Conservation (phyloP, 2,888 invertebrate genomes). For the Herminia tarsipennalis region DNA sequence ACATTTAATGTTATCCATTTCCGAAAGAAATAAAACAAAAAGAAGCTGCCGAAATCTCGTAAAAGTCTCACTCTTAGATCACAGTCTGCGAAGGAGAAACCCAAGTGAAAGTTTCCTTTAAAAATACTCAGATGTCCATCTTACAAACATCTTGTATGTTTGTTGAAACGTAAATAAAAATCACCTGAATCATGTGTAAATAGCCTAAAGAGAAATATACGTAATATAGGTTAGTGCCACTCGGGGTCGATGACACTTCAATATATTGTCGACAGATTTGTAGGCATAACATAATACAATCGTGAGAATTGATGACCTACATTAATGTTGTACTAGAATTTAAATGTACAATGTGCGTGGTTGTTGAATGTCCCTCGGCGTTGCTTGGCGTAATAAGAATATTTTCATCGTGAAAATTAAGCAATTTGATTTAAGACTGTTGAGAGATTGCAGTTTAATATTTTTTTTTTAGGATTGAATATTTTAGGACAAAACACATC, state of each 20-base stretch:
- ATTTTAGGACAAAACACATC: too few relatives aligned
- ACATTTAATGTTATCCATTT: too few relatives aligned
- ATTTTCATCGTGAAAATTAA: neutral
- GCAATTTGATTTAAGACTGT: too few relatives aligned
- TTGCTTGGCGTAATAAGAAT: neutral
- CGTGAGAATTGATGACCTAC: constrained; percentile 56
- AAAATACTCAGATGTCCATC: neutral
- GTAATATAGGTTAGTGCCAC: constrained; percentile 39
- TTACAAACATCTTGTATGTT: neutral
- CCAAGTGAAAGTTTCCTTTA: too few relatives aligned
- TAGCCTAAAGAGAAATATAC: constrained; percentile 27
- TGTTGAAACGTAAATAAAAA: constrained; percentile 14
- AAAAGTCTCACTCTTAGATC: too few relatives aligned
- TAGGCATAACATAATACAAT: constrained; percentile 53
- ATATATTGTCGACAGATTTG: constrained; percentile 45
- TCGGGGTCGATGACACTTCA: constrained; percentile 44
- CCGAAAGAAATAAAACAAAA: too few relatives aligned
- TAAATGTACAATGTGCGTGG: constrained; percentile 21
- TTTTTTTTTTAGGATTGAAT: too few relatives aligned
- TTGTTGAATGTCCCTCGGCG: constrained; percentile 6
- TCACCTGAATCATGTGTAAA: constrained; percentile 24
- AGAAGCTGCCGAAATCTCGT: too few relatives aligned
- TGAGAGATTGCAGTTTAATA: too few relatives aligned
- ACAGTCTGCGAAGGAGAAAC: too few relatives aligned
- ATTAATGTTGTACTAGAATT: constrained; percentile 49